Base-by-base conservation (phyloP, 2,888 invertebrate species). In the Himalopsyche kuldschensis region DNA sequence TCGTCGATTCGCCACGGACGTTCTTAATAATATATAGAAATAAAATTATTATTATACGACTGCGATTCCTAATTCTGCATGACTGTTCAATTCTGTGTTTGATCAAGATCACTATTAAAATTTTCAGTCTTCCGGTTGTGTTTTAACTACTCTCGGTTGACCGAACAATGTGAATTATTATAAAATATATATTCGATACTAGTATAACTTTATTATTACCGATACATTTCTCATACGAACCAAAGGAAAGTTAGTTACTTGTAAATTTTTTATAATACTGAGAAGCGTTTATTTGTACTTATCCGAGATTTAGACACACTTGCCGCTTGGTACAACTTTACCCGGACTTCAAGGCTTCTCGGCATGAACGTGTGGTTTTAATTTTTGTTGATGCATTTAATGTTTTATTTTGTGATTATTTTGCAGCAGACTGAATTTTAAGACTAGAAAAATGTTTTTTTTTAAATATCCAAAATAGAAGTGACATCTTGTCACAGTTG, bases 111-210 rank as follows among this genome's bases (percentile, higher is more conserved):
- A 63, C 35, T 79, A 83, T 82, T 76, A 76, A 84, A 84, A 81
- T 82, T 84, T 79, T 80, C 79, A 80, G 85, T 85, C 85, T 85
- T 84, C 85, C 85, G 78, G 81, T 79, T 55, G 55, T 55, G 55
- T 55, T 55, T 55, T 8, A 24, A 55, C 24, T 10, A 24, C 24
- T 20, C n/a, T 55, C 20, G 24, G 55, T 55, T 5, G 55, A 55
- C 20, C 78, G 75, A 75, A 75, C 24, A 55, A 27, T 75, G 20
- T 27, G 48, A 78, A 47, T 75, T 75, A 75, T 75, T 6, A 75
- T 75, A 27, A 75, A 31, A 32, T 69, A 27, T 75, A 75, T 31
- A 31, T 75, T 75, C 30, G 30, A 75, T n/a, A 31, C 30, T 75
- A 75, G 75, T 31, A 31, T 31, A 32, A 30, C 32, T 75, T 75